A percentile compares a stretch with the other conserved stretches of the same genome.
Conservation (phyloP, 2,797 vertebrate species). For the Decapterus maruadsi region DNA sequence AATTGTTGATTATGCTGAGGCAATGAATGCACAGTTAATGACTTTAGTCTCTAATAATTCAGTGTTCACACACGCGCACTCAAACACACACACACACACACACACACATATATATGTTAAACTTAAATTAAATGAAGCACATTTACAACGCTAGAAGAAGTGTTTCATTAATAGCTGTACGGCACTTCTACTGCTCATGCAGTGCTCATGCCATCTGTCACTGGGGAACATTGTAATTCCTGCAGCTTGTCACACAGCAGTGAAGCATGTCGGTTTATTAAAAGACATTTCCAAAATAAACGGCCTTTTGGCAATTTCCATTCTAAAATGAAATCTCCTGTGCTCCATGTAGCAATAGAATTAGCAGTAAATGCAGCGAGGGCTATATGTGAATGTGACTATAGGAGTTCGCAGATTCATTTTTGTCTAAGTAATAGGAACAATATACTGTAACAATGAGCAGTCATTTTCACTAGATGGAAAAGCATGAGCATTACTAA, state of each 20-base stretch:
- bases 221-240: constrained; percentile 48
- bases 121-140: constrained; percentile 25
- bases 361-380: neutral
- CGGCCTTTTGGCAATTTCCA: constrained; percentile 3
- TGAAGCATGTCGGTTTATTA: constrained; percentile 36
- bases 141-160: constrained; percentile 36
- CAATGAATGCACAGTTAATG: constrained; percentile 20
- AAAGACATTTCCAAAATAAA: constrained; percentile 39
- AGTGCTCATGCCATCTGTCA: constrained; percentile 61
- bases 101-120: neutral
- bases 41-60: constrained; percentile 5
- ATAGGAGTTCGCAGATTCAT: neutral
- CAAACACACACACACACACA: neutral
- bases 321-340: constrained; percentile 16
- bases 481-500: neutral
- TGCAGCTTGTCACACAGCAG: constrained; percentile 48
- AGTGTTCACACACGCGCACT: neutral
- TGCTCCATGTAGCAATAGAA: neutral
- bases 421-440: neutral
- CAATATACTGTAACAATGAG: neutral
- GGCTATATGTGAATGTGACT: constrained; percentile 7
- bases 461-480: constrained; percentile 2
- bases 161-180: constrained; percentile 48
- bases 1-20: constrained; percentile 21
- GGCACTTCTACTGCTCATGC: constrained; percentile 32